These are phyloP conservation scores for Planococcus citri DNA, from an alignment of 1,140 invertebrate species.

Conservation along the genomic window DNA sequence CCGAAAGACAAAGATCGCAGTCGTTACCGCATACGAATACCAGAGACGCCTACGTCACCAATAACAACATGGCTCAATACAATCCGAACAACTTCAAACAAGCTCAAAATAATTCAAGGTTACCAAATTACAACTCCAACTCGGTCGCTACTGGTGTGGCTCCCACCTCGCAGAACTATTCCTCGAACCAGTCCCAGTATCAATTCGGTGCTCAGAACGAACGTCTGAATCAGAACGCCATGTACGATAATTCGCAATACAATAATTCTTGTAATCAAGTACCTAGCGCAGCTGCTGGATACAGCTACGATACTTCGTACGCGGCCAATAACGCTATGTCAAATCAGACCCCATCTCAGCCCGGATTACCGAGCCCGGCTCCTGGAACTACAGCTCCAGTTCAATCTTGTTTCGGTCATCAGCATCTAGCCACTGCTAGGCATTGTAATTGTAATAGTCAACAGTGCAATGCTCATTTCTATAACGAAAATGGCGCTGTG, in stretches of 20 bases:
- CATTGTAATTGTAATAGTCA: constrained; percentile 30
- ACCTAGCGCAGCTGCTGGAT: background rate
- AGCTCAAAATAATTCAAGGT: constrained; percentile 18
- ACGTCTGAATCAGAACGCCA: background rate
- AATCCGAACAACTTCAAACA: constrained; percentile 27
- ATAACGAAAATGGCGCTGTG: background rate
- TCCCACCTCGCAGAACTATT: background rate
- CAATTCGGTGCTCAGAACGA: constrained; percentile 15
- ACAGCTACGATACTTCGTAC: background rate
- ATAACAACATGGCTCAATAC: constrained; percentile 30
- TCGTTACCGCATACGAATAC: constrained; percentile 10
- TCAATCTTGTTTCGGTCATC: constrained; percentile 30
- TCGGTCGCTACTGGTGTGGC: background rate
- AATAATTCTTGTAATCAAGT: background rate
- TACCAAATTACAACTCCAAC: constrained; percentile 21
- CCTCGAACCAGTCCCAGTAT: constrained; percentile 25
- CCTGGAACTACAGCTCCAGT: constrained; percentile 43
- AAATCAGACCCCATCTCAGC: constrained; percentile 30
- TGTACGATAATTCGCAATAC: background rate
- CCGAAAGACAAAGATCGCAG: background rate
- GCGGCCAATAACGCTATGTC: too few relatives aligned
- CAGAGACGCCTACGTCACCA: background rate
- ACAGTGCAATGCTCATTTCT: constrained; percentile 26
- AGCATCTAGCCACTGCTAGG: constrained; percentile 24
- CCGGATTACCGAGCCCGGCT: constrained; percentile 44